phyloP scores from a whole-genome alignment of 2,113 vertebrate species.

The Aleadryas rufinucha region DNA sequence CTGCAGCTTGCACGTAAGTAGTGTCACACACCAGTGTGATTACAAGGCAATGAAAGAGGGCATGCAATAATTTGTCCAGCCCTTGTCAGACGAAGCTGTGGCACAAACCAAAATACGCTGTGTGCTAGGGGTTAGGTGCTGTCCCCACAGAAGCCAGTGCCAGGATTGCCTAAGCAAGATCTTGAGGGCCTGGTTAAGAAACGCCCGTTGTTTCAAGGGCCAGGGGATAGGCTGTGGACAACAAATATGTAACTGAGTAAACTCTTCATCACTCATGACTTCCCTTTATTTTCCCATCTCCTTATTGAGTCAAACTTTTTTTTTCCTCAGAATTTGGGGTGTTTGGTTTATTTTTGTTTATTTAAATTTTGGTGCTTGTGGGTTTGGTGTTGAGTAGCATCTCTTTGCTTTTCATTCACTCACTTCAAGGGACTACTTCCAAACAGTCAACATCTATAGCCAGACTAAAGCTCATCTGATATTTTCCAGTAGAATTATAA shows the following conservation, averaged over 20 bases:
- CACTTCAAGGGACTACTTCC: background rate
- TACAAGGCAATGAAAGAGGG: background rate
- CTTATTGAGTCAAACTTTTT: background rate
- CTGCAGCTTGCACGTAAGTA: accelerated
- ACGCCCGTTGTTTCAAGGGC: background rate
- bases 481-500: background rate
- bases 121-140: too few relatives aligned
- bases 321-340: background rate
- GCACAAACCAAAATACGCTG: background rate
- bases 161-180: background rate
- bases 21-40: background rate
- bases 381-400: background rate
- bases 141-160: background rate
- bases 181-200: background rate
- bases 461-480: background rate
- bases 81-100: background rate
- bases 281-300: background rate
- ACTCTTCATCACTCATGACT: background rate
- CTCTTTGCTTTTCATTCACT: background rate
- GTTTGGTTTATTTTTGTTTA: background rate
- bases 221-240: background rate
- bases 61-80: background rate
- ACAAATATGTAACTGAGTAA: background rate
- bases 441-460: background rate
- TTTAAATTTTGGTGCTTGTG: background rate